Conservation (phyloP, 2,888 invertebrate species). For the Azorinus chamasolen region DNA sequence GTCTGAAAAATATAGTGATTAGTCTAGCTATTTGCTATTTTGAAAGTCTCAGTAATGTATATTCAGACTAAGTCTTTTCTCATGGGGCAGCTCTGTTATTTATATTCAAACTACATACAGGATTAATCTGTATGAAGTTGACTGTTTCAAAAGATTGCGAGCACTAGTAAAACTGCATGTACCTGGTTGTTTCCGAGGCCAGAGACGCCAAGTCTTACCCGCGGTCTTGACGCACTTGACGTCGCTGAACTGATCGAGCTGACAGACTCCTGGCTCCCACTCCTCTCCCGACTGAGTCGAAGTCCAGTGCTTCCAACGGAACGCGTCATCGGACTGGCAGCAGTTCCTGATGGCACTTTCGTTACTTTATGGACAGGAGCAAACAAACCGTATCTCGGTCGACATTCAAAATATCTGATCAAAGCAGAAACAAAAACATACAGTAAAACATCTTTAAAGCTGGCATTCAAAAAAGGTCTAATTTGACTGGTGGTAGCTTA, state of each 20-base stretch:
- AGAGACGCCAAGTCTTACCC: slow-evolving; percentile 93
- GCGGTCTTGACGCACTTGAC: slow-evolving; percentile 87
- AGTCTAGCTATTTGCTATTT: too few species aligned
- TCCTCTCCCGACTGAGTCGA: slow-evolving; percentile 79
- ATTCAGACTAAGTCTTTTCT: too few species aligned
- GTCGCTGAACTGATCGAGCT: slow-evolving; percentile 92
- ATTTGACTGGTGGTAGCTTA: too few species aligned
- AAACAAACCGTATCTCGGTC: slow-evolving; percentile 96
- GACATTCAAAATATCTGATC: slow-evolving; percentile 95
- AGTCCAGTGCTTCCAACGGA: slow-evolving; percentile 75
- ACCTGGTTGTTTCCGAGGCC: slow-evolving; percentile 83
- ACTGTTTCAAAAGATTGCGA: not conserved
- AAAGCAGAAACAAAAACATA: slow-evolving; percentile 17
- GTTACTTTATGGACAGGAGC: slow-evolving; percentile 96
- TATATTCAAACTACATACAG: too few species aligned
- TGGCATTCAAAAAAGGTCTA: too few species aligned
- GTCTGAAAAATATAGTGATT: too few species aligned
- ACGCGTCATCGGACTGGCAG: slow-evolving; percentile 69
- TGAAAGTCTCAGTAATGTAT: too few species aligned
- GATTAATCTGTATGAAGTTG: slow-evolving; percentile 1
- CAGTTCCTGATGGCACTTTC: slow-evolving; percentile 88
- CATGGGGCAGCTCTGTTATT: too few species aligned
- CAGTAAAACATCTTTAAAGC: too few species aligned
- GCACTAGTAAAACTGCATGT: slow-evolving; percentile 76
- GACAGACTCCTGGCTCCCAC: slow-evolving; percentile 92